Evolutionary conservation across 2,888 invertebrate species (phyloP), one percentile per base, ranked within the genome.

Genomic region (Andrena haemorrhoa): DNA sequence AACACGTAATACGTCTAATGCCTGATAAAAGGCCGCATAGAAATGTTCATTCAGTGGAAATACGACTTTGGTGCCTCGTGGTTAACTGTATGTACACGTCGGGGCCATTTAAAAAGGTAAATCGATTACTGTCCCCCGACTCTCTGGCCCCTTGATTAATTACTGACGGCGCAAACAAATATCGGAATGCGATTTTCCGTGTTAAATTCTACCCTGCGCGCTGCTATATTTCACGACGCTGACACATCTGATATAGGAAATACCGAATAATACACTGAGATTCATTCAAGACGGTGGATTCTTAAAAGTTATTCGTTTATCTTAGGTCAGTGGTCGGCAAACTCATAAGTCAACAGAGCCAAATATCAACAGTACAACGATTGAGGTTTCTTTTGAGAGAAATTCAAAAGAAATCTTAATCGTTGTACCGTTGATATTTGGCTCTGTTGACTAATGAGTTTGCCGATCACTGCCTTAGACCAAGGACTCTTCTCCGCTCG

Each of bases 1-100:
- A 82, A 83, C 82, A 83, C 82, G 83, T 83, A 83, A 83, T 83
- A 74, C 60, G 83, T 82, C 83, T 75, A 83, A 78, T 82, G 82
- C 33, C 82, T 82, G 83, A 83, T 83, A 83, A 83, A 83, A 83
- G 75, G 68, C 77, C 72, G 75, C 82, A 82, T 82, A 82, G 82
- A 83, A 83, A 82, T 72, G 82, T 78, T 83, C 82, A 82, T 83
- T 82, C 78, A 49, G 69, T 72, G 68, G 74, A 83, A 74, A 83
- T 82, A 75, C 82, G 70, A 82, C 82, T 66, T 53, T 63, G 51
- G 23, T 68, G 77, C 35, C 31, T 31, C 71, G 35, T 63, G 16
- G 69, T 75, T 81, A 75, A 75, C 73, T 66, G 65, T 77, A 51
- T 70, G 77, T 83, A 58, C 56, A 69, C 49, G 82, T 82, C 70